A percentile compares a stretch with the other conserved stretches of the same genome.
Conservation (phyloP, 2,888 invertebrate genomes). For the Rhodophaea formosa region DNA sequence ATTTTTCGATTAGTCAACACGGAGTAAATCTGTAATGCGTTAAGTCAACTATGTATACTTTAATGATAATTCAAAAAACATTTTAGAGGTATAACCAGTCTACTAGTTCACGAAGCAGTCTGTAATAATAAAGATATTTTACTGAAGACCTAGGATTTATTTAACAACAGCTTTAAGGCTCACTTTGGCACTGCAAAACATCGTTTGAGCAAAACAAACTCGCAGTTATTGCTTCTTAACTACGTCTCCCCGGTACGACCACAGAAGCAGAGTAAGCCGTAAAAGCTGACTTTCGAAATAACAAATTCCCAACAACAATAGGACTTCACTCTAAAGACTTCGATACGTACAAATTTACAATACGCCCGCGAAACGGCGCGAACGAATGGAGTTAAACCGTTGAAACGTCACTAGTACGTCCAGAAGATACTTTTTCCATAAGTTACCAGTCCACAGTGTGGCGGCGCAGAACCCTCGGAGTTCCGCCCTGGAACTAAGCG, state of each 20-base stretch:
- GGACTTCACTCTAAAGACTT: constrained; percentile 39
- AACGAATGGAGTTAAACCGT: constrained; percentile 35
- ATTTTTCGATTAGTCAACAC: constrained; percentile 52
- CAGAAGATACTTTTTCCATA: constrained; percentile 51
- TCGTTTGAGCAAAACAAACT: constrained; percentile 71
- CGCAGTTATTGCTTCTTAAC: constrained; percentile 50
- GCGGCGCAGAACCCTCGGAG: constrained; percentile 42
- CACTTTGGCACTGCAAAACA: constrained; percentile 76
- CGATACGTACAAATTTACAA: constrained; percentile 33
- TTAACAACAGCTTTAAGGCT: constrained; percentile 73
- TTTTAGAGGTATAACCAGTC: constrained; percentile 74
- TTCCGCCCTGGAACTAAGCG: constrained; percentile 49
- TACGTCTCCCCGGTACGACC: constrained; percentile 38
- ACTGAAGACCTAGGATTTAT: constrained; percentile 69
- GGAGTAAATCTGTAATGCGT: constrained; percentile 58
- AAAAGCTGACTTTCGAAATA: constrained; percentile 64
- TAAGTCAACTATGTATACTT: constrained; percentile 65
- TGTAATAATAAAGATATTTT: constrained; percentile 72
- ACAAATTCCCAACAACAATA: constrained; percentile 41
- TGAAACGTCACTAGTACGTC: constrained; percentile 42
- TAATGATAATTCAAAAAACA: constrained; percentile 61
- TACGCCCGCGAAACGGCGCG: constrained; percentile 35
- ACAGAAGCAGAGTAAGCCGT: constrained; percentile 78
- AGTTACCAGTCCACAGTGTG: constrained; percentile 57
- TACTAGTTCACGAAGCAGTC: constrained; percentile 77